Percentiles rank a stretch among this genome's conserved stretches.
phyloP scores from a whole-genome alignment of 2,797 vertebrate species.

The Margarornis squamiger region DNA sequence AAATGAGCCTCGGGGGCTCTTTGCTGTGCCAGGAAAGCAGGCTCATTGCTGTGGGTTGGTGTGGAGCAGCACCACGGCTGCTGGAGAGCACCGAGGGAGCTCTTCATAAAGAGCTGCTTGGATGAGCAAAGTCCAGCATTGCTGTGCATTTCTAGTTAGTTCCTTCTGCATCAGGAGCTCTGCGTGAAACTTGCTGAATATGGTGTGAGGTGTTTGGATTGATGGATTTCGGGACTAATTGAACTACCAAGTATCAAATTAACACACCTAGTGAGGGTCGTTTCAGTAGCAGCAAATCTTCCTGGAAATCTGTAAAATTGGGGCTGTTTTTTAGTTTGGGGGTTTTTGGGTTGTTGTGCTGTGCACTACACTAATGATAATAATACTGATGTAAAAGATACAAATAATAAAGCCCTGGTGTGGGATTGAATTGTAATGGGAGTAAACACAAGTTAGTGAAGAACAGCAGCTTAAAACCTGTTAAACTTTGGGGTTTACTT shows the following conservation, averaged over 20 bases:
- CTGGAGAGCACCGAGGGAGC: neutral
- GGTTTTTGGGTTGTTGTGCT: too few species aligned
- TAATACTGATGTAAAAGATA: neutral
- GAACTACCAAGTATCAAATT: fast-evolving
- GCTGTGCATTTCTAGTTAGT: neutral
- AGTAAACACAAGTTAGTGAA: neutral
- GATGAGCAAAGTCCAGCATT: neutral
- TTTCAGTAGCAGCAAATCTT: neutral
- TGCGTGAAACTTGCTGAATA: neutral
- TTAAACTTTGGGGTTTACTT: neutral
- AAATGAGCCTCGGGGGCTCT: slow-evolving; percentile 36
- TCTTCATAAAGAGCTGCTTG: neutral
- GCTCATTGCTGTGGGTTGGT: neutral
- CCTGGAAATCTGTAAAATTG: neutral
- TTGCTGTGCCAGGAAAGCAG: slow-evolving; percentile 38
- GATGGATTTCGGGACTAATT: neutral
- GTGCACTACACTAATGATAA: neutral
- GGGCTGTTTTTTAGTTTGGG: neutral
- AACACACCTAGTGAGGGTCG: fast-evolving
- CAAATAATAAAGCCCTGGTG: neutral
- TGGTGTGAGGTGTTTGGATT: neutral
- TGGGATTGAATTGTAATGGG: neutral
- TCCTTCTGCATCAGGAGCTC: neutral
- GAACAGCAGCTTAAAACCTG: neutral
- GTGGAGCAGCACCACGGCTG: neutral